Conservation (phyloP, 2,888 invertebrate genomes). For the Loripinus fragilis region DNA sequence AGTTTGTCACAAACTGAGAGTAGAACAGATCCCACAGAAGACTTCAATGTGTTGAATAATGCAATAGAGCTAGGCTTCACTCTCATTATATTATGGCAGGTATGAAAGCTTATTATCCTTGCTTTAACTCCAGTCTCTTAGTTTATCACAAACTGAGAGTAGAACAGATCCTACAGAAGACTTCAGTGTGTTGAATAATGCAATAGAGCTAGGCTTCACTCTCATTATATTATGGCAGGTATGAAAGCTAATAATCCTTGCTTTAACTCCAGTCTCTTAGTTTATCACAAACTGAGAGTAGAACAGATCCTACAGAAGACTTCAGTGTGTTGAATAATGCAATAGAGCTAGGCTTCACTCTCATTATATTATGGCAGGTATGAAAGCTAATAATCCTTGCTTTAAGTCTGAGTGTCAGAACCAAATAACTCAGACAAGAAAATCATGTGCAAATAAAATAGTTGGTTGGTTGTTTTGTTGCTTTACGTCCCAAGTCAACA, state of each 20-base stretch:
- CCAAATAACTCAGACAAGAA: too few species aligned
- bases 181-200: conserved; percentile 68
- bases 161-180: not conserved
- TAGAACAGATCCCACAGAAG: not conserved
- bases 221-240: conserved; percentile 81
- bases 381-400: not conserved
- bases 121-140: conserved; percentile 22
- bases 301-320: not conserved
- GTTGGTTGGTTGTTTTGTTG: too few species aligned
- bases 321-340: conserved; percentile 71
- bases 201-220: conserved; percentile 76
- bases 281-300: conserved; percentile 21
- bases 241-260: not conserved
- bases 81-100: conserved; percentile 80
- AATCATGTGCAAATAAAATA: too few species aligned
- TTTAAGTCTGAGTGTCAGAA: too few species aligned
- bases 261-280: conserved; percentile 25
- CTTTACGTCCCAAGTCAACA: too few species aligned
- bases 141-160: conserved; percentile 22
- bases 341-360: conserved; percentile 75
- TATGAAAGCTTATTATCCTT: conserved; percentile 31
- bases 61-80: conserved; percentile 78
- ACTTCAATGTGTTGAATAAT: conserved; percentile 65
- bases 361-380: conserved; percentile 81
- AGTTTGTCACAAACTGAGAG: conserved; percentile 25